Evolutionary conservation across 2,888 invertebrate species (phyloP).

Genomic region (Troides aeacus): DNA sequence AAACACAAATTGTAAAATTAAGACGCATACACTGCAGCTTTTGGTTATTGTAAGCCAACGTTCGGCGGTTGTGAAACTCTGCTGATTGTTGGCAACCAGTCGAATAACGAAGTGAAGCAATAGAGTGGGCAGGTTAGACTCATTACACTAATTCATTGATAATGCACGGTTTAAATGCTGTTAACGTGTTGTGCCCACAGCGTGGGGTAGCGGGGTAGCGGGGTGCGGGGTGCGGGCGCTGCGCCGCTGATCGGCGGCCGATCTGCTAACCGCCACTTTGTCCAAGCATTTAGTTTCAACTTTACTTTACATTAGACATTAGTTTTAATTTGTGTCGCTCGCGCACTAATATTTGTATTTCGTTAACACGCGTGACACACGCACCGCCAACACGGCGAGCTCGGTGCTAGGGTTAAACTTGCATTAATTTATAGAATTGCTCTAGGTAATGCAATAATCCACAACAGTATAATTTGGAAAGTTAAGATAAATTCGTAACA

Average conservation of each 20-base stretch:
- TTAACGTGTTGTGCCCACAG: constrained; percentile 25
- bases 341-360: constrained; percentile 74
- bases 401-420: too few relatives aligned
- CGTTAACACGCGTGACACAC: constrained; percentile 68
- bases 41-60: constrained; percentile 2
- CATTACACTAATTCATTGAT: constrained; percentile 13
- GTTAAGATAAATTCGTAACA: too few relatives aligned
- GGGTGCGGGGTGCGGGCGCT: neutral
- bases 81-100: constrained; percentile 12
- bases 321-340: constrained; percentile 76
- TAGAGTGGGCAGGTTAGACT: constrained; percentile 8
- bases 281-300: constrained; percentile 75
- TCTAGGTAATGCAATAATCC: too few relatives aligned
- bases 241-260: constrained; percentile 31
- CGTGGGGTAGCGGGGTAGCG: neutral
- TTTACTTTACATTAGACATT: constrained; percentile 74
- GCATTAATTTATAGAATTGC: too few relatives aligned
- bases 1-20: too few relatives aligned
- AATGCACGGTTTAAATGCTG: constrained; percentile 11
- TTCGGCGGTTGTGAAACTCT: constrained; percentile 27
- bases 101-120: neutral
- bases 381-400: constrained; percentile 16
- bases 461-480: too few relatives aligned
- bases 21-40: too few relatives aligned
- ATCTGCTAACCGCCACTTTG: constrained; percentile 68